These are phyloP conservation scores for Manis javanica DNA, from an alignment of 2,797 vertebrate genomes.

Conservation along the genomic window DNA sequence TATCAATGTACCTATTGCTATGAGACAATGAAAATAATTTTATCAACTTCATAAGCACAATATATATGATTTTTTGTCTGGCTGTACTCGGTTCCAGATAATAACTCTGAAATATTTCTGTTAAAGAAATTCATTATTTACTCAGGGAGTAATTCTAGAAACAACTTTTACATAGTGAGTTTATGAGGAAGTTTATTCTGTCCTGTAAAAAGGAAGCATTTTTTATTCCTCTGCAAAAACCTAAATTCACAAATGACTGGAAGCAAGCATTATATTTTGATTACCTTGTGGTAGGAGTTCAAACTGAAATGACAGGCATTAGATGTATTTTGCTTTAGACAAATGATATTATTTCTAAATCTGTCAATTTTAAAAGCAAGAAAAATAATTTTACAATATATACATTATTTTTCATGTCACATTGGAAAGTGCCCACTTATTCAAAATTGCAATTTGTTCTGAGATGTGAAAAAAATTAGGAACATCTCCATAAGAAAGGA, in stretches of 20 bases:
- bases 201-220: background rate
- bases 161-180: background rate
- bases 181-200: conserved; percentile 22
- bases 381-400: background rate
- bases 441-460: background rate
- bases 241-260: conserved; percentile 15
- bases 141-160: background rate
- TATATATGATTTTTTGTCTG: background rate
- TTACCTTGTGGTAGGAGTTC: background rate
- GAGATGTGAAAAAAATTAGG: background rate
- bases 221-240: background rate
- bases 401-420: background rate
- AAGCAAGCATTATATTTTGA: conserved; percentile 26
- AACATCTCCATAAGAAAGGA: background rate
- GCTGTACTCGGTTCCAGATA: background rate
- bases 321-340: conserved; percentile 17
- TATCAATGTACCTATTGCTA: background rate
- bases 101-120: background rate
- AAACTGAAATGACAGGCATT: conserved; percentile 11
- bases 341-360: background rate
- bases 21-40: background rate
- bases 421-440: background rate
- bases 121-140: background rate
- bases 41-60: background rate
- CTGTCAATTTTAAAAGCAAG: conserved; percentile 5